These are phyloP conservation scores for Drosophila mayri DNA, from an alignment of 1,140 invertebrate species.

Conservation along the genomic window DNA sequence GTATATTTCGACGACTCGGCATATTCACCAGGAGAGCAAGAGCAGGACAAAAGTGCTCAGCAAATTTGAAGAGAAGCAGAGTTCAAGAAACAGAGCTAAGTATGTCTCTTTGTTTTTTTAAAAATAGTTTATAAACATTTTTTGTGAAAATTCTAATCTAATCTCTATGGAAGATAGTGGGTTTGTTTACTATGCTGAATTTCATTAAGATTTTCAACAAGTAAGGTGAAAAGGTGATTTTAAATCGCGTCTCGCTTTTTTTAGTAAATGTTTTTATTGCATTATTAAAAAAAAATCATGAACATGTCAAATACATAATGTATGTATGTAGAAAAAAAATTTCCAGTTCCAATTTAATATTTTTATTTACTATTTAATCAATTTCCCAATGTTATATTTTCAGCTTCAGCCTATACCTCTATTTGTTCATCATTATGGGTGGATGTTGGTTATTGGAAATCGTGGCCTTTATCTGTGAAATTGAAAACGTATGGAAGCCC, in stretches of 20 bases:
- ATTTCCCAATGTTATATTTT: too few species aligned
- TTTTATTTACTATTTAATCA: too few species aligned
- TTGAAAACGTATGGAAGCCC: neutral
- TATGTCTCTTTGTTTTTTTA: neutral
- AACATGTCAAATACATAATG: too few species aligned
- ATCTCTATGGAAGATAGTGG: neutral
- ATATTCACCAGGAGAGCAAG: constrained; percentile 86
- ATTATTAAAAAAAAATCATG: too few species aligned
- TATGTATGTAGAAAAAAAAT: too few species aligned
- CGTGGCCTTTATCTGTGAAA: constrained; percentile 6
- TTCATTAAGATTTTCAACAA: too few species aligned
- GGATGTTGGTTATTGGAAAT: constrained; percentile 90
- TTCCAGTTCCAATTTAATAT: too few species aligned
- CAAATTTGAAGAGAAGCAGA: neutral
- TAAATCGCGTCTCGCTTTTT: too few species aligned
- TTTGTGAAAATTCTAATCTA: neutral
- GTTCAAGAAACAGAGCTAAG: constrained; percentile 28
- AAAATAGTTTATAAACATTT: neutral
- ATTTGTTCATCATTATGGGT: constrained; percentile 90
- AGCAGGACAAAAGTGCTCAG: constrained; percentile 7
- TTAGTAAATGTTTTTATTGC: too few species aligned
- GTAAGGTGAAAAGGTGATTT: too few species aligned
- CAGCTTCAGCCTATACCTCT: constrained; percentile 89
- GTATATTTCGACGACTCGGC: constrained; percentile 88
- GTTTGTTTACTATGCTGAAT: too few species aligned